These are phyloP conservation scores for Ceratina japonica DNA, from an alignment of 1,140 invertebrate species.

Conservation along the genomic window DNA sequence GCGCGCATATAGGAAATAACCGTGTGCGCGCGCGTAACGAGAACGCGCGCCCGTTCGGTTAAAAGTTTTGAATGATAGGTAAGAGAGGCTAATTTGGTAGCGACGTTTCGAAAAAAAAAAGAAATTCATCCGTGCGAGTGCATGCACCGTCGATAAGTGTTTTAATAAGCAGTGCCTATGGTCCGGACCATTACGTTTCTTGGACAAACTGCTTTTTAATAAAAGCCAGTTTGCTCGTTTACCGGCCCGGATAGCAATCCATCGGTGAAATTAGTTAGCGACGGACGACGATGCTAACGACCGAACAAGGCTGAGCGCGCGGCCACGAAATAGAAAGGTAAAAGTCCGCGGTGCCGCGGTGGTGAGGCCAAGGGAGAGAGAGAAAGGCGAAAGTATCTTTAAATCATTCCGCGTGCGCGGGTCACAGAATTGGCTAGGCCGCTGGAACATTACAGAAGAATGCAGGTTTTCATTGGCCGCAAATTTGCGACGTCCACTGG, in stretches of 20 bases:
- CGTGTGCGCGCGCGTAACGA: too few relatives aligned
- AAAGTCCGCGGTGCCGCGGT: not conserved
- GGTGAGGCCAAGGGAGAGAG: not conserved
- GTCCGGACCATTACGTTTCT: too few relatives aligned
- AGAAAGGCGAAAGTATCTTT: conserved; percentile 5
- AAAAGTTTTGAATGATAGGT: too few relatives aligned
- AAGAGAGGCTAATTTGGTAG: too few relatives aligned
- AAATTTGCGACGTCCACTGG: conserved; percentile 59
- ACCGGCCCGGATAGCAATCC: not conserved
- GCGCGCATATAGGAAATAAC: too few relatives aligned
- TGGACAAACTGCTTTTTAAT: too few relatives aligned
- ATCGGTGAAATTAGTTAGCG: conserved; percentile 12
- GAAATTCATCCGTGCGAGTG: too few relatives aligned
- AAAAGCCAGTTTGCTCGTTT: too few relatives aligned
- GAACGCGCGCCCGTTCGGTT: too few relatives aligned
- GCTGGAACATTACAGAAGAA: conserved; percentile 38
- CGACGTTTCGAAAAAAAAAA: too few relatives aligned
- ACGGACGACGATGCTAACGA: conserved; percentile 13
- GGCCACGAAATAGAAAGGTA: conserved; percentile 18
- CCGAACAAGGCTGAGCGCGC: not conserved
- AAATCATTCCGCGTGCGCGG: conserved; percentile 23
- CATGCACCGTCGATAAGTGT: too few relatives aligned
- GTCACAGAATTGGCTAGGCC: conserved; percentile 2
- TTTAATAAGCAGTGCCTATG: too few relatives aligned
- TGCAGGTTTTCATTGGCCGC: conserved; percentile 50